Conservation (phyloP, 2,113 vertebrate genomes). For the Peromyscus polionotus region DNA sequence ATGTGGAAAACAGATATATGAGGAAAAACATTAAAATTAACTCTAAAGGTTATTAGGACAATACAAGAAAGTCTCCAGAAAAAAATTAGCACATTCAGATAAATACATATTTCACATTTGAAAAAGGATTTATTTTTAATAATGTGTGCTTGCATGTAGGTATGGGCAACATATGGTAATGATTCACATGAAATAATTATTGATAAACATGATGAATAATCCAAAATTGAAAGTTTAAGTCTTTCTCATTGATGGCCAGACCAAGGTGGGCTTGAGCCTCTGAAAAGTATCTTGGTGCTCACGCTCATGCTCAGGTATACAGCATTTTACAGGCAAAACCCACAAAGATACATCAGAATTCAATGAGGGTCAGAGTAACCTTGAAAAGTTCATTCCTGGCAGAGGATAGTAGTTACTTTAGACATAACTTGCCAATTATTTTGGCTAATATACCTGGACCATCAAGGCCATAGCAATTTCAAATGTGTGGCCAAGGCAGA, state of each 20-base stretch:
- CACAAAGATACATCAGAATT: background rate
- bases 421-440: background rate
- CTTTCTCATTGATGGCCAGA: background rate
- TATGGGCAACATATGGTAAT: background rate
- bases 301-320: background rate
- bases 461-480: background rate
- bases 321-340: background rate
- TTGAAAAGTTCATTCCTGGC: background rate
- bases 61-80: background rate
- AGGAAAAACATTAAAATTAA: slow-evolving; percentile 12
- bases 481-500: background rate
- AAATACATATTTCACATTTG: slow-evolving; percentile 20
- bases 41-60: background rate
- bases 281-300: background rate
- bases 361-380: background rate
- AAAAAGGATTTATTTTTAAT: background rate
- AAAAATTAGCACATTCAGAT: slow-evolving; percentile 39
- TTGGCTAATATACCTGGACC: background rate
- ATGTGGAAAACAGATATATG: background rate
- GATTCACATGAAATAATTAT: background rate
- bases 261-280: background rate
- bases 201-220: background rate
- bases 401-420: background rate
- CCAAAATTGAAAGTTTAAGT: background rate
- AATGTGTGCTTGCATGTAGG: background rate